Conservation (phyloP, 2,888 invertebrate species). For the Patella caerulea region DNA sequence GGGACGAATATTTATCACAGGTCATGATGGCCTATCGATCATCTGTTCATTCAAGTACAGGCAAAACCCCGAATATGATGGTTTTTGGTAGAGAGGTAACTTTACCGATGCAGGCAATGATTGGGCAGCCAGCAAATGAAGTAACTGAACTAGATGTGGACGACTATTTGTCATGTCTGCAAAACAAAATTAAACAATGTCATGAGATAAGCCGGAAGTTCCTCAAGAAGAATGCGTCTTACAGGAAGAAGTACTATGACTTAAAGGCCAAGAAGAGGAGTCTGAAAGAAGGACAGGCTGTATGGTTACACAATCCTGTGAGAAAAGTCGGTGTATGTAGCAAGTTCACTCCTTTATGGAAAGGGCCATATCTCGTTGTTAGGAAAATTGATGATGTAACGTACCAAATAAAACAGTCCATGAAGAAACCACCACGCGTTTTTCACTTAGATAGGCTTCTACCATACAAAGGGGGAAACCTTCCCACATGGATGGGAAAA, state of each 20-base stretch:
- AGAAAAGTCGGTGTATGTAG: constrained; percentile 6
- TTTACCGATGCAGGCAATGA: constrained; percentile 3
- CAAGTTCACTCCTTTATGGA: constrained; percentile 10
- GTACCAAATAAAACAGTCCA: neutral
- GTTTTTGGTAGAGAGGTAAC: neutral
- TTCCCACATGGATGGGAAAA: neutral
- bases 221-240: neutral
- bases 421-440: neutral
- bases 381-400: constrained; percentile 14
- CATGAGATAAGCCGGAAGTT: neutral
- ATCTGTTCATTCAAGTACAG: constrained; percentile 17
- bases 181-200: neutral
- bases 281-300: neutral
- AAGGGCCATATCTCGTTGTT: constrained; percentile 11
- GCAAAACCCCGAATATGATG: constrained; percentile 17
- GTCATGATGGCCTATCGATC: constrained; percentile 17
- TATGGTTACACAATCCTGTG: constrained; percentile 8
- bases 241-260: constrained; percentile 12
- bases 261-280: neutral
- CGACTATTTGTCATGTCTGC: neutral
- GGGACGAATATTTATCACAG: constrained; percentile 12
- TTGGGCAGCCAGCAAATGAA: neutral
- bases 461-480: neutral
- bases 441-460: constrained; percentile 10
- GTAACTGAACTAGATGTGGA: neutral